Base-by-base conservation (phyloP, 2,797 vertebrate genomes). In the Neosilurus hyrtlii region DNA sequence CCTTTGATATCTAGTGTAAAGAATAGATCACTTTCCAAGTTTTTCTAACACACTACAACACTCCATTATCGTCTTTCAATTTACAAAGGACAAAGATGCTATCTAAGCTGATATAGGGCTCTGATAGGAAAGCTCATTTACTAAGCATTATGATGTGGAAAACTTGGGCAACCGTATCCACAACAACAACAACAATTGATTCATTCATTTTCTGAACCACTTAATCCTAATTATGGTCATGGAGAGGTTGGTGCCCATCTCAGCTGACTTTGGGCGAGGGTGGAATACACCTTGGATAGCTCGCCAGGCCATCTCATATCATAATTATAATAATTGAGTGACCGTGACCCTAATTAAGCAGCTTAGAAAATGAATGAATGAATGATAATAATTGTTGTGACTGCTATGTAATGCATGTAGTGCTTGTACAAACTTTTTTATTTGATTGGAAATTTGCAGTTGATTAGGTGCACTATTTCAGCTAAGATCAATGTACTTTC, bases 401-500 rank as follows among this genome's bases (percentile, higher is more conserved):
- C n/a, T 26, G 22, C 18, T 52, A 15, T 71, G 71, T 30, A 72
- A 1, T 56, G 54, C 9, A 43, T 43, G 43, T 10, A 15, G 9
- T 54, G 14, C 30, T 72, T 54, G 24, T 56, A n/a, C 8, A 73
- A 15, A 26, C 15, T 35, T 57, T 35, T 57, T 37, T 57, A 37
- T 26, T 35, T 57, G 26, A 35, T 30, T 56, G 16, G 20, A 57
- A 1, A 52, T 56, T 74, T 30, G 20, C 68, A 51, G 12, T 71
- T 51, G n/a, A 71, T 51, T 10, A 26, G 4, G 71, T 75, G 37
- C 70, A 84, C 83, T 65, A 56, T 81, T 82, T 88, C 61, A 84
- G 89, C 88, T 84, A 83, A 89, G 84, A 86, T 86, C 85, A 90
- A 37, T 14, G 9, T 81, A 70, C 37, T 88, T 89, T 86, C 88